Conservation (phyloP, 2,888 invertebrate genomes). For the Camponotus fellah region DNA sequence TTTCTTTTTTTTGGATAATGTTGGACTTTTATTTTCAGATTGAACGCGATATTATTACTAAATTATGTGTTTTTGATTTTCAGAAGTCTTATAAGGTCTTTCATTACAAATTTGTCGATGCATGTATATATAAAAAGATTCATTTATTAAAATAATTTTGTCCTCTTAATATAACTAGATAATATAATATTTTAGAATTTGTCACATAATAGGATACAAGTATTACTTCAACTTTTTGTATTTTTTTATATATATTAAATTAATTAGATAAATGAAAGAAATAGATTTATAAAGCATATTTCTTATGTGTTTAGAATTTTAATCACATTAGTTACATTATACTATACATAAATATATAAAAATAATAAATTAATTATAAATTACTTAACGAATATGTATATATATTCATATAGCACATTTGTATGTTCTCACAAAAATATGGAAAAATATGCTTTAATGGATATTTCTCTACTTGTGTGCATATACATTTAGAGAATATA, state of each 20-base stretch:
- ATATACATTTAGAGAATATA: slow-evolving; percentile 19
- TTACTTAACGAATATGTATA: slow-evolving; percentile 70
- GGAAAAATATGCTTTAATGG: not conserved
- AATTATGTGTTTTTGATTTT: not conserved
- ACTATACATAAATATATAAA: slow-evolving; percentile 29
- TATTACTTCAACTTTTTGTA: slow-evolving; percentile 1
- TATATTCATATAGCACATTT: slow-evolving; percentile 54
- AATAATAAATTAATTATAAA: slow-evolving; percentile 66
- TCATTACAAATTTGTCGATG: not conserved
- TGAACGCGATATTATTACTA: not conserved
- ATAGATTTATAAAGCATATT: not conserved
- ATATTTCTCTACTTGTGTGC: slow-evolving; percentile 52
- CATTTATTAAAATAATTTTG: slow-evolving; percentile 11
- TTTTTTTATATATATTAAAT: not conserved
- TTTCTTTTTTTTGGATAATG: slow-evolving; percentile 11
- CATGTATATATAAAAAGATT: not conserved
- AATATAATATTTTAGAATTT: not conserved
- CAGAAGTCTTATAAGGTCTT: not conserved
- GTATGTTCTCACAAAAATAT: slow-evolving; percentile 36
- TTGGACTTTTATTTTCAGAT: slow-evolving; percentile 52
- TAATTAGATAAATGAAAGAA: not conserved
- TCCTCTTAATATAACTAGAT: not conserved
- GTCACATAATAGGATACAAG: not conserved
- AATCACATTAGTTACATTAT: slow-evolving; percentile 21
- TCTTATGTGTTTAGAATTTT: slow-evolving; percentile 5